Evolutionary conservation across 2,888 invertebrate genomes (phyloP).

Genomic region (Thereva unica): DNA sequence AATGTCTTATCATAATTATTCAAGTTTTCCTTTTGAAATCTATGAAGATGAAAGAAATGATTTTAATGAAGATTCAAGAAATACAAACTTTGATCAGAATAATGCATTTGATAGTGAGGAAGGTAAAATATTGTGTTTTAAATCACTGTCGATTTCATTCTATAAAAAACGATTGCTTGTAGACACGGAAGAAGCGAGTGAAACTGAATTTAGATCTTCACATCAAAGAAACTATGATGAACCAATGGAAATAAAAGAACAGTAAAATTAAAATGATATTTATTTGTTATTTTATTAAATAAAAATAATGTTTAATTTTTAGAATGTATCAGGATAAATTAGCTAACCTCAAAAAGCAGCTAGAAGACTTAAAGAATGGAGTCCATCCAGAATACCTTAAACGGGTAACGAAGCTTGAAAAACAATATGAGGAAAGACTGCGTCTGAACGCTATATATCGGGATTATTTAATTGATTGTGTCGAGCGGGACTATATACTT

Average conservation of each 20-base stretch:
- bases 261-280: conserved; percentile 46
- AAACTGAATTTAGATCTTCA: conserved; percentile 81
- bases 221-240: conserved; percentile 50
- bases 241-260: conserved; percentile 55
- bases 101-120: conserved; percentile 60
- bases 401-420: conserved; percentile 79
- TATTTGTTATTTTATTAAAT: conserved; percentile 13
- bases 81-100: conserved; percentile 48
- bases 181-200: conserved; percentile 97
- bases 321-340: conserved; percentile 92
- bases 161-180: conserved; percentile 43
- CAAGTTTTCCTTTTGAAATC: conserved; percentile 44
- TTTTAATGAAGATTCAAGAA: conserved; percentile 48
- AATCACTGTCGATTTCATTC: background rate
- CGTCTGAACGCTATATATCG: conserved; percentile 75
- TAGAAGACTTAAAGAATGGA: conserved; percentile 85
- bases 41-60: conserved; percentile 47
- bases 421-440: conserved; percentile 78
- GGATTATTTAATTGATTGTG: conserved; percentile 82
- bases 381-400: conserved; percentile 84
- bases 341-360: conserved; percentile 82
- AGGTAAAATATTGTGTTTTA: conserved; percentile 54
- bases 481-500: conserved; percentile 82
- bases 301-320: conserved; percentile 41
- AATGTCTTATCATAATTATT: conserved; percentile 45